Evolutionary conservation across 2,797 vertebrate species (phyloP), one percentile per base, ranked within the genome.

Genomic region (Ctenochaetus hawaiiensis): DNA sequence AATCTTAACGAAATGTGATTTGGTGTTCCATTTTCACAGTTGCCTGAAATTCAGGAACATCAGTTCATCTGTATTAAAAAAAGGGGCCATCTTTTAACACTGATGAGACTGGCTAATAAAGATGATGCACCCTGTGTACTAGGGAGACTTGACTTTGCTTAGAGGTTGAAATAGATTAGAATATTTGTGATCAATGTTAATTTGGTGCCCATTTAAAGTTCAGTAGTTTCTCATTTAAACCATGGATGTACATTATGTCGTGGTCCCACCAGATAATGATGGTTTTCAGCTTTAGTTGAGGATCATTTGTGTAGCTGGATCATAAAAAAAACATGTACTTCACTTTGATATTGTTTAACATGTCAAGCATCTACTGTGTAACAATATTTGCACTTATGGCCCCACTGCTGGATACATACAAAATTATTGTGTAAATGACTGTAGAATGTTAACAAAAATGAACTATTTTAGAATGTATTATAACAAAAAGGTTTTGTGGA

Each of bases 401-500:
- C 60, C 57, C 34, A 57, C 26, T 79, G 78, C 80, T 88, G 77
- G 51, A 82, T 44, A 60, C 23, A 70, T 74, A 62, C 30, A 81
- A 71, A 64, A 0, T 13, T 48, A 39, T 68, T 71, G 20, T 89
- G 80, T 85, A 84, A 85, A 92, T 74, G 79, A 90, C 67, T 84
- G 54, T 82, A 90, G 82, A 93, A 87, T 91, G 87, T 89, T 73
- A 72, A 84, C 61, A 82, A 48, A 72, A 71, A 72, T 64, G 22
- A 72, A 82, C 67, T 89, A 90, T 90, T 90, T 92, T 91, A 89
- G 87, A 93, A 92, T 94, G 92, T 93, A 87, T 68, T 49, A 54
- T 71, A 72, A 77, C 26, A 45, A 58, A 10, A 48, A 8, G 48
- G 43, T 81, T 87, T 90, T 88, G 72, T 86, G 66, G 60, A 76